phyloP scores from a whole-genome alignment of 2,888 invertebrate species.

The Blera fallax region DNA sequence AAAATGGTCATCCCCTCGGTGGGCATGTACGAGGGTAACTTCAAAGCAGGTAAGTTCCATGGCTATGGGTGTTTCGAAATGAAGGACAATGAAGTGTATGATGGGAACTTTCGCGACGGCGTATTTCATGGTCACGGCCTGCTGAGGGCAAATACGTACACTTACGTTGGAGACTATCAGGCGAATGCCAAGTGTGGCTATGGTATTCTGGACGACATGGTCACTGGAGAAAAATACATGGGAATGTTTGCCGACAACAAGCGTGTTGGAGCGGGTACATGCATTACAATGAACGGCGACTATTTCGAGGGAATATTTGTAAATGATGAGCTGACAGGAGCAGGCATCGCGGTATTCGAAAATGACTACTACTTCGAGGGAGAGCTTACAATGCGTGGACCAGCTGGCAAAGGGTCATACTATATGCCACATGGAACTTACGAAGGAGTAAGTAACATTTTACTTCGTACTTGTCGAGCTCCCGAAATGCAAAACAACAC shows the following conservation, averaged over 20 bases:
- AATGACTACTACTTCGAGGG: constrained; percentile 95
- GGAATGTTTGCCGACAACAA: constrained; percentile 94
- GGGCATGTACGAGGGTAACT: constrained; percentile 89
- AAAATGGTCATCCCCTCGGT: constrained; percentile 80
- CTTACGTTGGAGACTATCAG: constrained; percentile 95
- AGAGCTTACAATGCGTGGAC: constrained; percentile 90
- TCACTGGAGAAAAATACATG: constrained; percentile 93
- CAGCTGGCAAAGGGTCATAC: constrained; percentile 90
- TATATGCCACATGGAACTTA: constrained; percentile 90
- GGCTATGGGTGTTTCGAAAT: constrained; percentile 87
- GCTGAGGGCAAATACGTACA: constrained; percentile 90
- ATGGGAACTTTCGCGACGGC: constrained; percentile 93
- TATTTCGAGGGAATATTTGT: constrained; percentile 95
- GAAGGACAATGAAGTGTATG: constrained; percentile 91
- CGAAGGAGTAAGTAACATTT: constrained; percentile 75
- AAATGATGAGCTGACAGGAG: constrained; percentile 90
- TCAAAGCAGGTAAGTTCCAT: constrained; percentile 88
- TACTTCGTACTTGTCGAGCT: not conserved
- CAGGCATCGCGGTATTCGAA: constrained; percentile 93
- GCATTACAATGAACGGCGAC: constrained; percentile 94
- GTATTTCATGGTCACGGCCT: constrained; percentile 93
- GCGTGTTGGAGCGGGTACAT: constrained; percentile 91
- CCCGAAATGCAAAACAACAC: not conserved
- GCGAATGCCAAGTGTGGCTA: constrained; percentile 91
- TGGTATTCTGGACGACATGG: constrained; percentile 93